Base-by-base conservation (phyloP, 2,797 vertebrate species). In the Lithobates pipiens region DNA sequence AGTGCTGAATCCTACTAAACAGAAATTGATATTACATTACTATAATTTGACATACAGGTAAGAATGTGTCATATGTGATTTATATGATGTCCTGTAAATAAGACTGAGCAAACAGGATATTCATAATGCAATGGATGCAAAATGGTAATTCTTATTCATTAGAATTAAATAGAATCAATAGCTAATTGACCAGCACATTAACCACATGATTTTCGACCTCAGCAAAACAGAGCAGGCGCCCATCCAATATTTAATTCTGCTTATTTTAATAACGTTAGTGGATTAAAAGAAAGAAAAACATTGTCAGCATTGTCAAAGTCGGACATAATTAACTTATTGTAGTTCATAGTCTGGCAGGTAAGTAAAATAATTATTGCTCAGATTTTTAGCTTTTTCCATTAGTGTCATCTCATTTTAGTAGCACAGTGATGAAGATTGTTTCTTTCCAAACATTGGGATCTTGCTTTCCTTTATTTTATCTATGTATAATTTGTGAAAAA, bases 111-210 rank as follows among this genome's bases (percentile, higher is more conserved):
- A 75, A 61, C 36, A 67, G 57, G n/a, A 82, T 67, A 65, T 67
- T 65, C 39, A 68, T 75, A 75, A 80, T 80, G 67, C 67, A 71
- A 71, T 71, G 67, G 50, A 71, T 71, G 78, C 78, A 80, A 71
- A 71, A 80, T 80, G 44, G 46, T 80, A 80, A 80, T 69, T 63
- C 18, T 42, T 39, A 78, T 70, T 80, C 84, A 75, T 75, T 81
- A 61, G 44, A 81, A 68, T 67, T 76, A 75, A 76, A 44, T 70
- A 54, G 10, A 68, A 86, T 86, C 84, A 86, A 86, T 86, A 86
- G 25, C 42, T 80, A 79, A 85, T 85, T 85, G 77, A 85, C 54
- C 71, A 54, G 11, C 9, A 25, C 44, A 75, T 61, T 75, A 73
- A 61, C 68, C 42, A 8, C 25, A 54, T 69, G 44, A 57, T 80